Evolutionary conservation across 1,140 invertebrate species (phyloP), one percentile per base, ranked within the genome.

Genomic region (Drosophila parvula): DNA sequence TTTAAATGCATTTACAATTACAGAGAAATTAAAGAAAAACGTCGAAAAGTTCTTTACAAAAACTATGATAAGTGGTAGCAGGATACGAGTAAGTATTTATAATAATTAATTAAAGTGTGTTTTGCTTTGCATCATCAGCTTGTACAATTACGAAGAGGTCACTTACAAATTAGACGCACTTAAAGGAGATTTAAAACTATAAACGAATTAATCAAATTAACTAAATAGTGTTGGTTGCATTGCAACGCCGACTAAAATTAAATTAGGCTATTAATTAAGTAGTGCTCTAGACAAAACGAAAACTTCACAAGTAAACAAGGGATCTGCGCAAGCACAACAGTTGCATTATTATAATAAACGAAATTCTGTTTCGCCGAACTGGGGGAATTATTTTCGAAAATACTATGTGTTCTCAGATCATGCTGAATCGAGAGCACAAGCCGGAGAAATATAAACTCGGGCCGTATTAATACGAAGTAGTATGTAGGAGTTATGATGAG

Each of bases 1-100:
- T 82, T 82, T 86, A 86, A 86, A 81, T 86, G 78, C 82, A 78
- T 81, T 65, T 79, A 77, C 62, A 86, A 79, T 76, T 86, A 60
- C 44, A 36, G 47, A 27, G 41, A 62, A 81, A 67, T 59, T 18
- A 67, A 67, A 56, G 44, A 68, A 78, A 78, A 78, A 68, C 58
- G 59, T 70, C 77, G 70, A 81, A 81, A 81, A 74, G 57, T 73
- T 69, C 44, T 79, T 79, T 65, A 60, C 55, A 62, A 74, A 41
- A 74, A 50, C 41, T 71, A 40, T 28, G 40, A 34, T 48, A 22
- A 36, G 16, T 8, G 11, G 12, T 1, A 38, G 55, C 53, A 70
- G 18, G 16, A 27, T 57, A 56, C 41, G 27, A 45, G 9, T 74
- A 56, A 18, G 50, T 53, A 53, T 53, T 53, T 22, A 36, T 30